Base-by-base conservation (phyloP, 2,113 vertebrate species). In the Otocyon megalotis region DNA sequence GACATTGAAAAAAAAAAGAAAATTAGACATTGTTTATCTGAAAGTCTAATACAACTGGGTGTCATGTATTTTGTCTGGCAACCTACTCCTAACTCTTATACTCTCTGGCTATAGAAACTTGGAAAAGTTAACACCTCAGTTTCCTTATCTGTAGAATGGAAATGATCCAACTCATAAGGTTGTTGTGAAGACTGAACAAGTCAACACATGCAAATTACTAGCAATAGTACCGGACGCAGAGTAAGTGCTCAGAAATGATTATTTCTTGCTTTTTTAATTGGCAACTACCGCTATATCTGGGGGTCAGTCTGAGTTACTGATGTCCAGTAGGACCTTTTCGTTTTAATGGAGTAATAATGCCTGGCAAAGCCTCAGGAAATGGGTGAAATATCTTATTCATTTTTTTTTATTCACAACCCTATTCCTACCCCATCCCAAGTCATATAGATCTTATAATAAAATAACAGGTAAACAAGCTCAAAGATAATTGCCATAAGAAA, bases 21-120 rank as follows among this genome's bases (percentile, higher is more conserved):
- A 69, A n/a, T 72, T 4, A 54, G n/a, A 56, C 50, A 53, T 60
- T 72, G 19, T 72, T 89, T 88, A 30, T 71, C 35, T 81, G 65
- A 90, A 94, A 90, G 80, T 93, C 30, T 72, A 69, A 90, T 37
- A 94, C 58, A 83, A 58, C 26, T 87, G 35, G 8, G 10, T 56
- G 4, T 53, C 10, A 15, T 77, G 8, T 62, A 67, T 77, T 85
- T 77, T 88, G 35, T 50, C 20, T 71, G 54, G 28, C 24, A 87
- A 86, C 0, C 2, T 15, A 50, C 58, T 69, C 35, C 37, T 35
- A 87, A 69, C 2, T 88, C 62, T 81, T 58, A 48, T 63, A n/a
- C 13, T 54, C 60, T 86, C 50, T 88, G 90, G 20, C 14, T 19
- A 28, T 22, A 77, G 60, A n/a, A 83, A 69, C 2, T 62, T 67